These are phyloP conservation scores for Solenodon paradoxus DNA, from an alignment of 2,113 vertebrate species.

Conservation along the genomic window DNA sequence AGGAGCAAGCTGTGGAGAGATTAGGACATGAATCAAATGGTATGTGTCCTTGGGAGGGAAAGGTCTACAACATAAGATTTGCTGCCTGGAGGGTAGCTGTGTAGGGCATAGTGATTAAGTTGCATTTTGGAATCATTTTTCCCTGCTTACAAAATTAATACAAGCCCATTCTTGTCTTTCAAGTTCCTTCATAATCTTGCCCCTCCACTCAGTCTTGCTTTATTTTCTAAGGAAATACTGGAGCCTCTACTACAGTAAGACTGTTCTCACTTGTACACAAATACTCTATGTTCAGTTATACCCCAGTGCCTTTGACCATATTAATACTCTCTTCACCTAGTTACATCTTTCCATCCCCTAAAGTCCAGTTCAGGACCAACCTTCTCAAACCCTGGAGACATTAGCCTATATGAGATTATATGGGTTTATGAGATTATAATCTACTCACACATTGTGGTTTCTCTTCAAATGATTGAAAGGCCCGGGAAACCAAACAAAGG, in stretches of 20 bases:
- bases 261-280: background rate
- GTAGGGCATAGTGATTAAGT: background rate
- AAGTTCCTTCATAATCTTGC: background rate
- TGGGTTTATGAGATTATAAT: background rate
- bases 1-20: no score
- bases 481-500: background rate
- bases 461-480: background rate
- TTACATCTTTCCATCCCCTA: background rate
- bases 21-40: no score
- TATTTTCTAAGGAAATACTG: background rate
- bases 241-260: background rate
- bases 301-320: background rate
- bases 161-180: background rate
- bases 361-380: background rate
- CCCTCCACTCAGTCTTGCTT: background rate
- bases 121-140: slow-evolving; percentile 8
- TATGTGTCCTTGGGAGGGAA: no score
- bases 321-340: background rate
- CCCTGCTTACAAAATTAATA: background rate
- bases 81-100: no score
- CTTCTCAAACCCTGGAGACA: background rate
- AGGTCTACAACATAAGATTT: no score
- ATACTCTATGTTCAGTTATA: background rate
- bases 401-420: background rate
- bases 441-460: background rate